phyloP scores from a whole-genome alignment of 2,113 vertebrate genomes.

The Ceratotherium simum region DNA sequence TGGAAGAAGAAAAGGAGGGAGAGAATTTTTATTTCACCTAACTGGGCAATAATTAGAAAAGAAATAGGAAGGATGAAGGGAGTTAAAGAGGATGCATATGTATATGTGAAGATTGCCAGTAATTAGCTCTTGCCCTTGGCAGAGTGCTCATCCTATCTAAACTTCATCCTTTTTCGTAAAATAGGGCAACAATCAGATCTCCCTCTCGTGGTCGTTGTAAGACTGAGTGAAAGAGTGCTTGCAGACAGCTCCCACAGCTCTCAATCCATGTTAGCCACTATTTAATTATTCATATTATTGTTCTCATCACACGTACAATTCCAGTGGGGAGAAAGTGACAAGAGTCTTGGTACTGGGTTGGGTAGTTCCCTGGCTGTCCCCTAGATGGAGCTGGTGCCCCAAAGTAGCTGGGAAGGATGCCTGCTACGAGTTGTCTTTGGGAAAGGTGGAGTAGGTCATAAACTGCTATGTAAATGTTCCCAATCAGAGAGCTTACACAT shows the following conservation, averaged over 20 bases:
- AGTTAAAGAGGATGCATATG: not conserved
- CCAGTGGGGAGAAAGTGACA: not conserved
- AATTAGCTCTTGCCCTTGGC: not conserved
- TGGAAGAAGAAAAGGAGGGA: not conserved
- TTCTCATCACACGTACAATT: not conserved
- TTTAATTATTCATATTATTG: not conserved
- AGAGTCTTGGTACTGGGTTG: fast-evolving
- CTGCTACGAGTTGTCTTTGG: not conserved
- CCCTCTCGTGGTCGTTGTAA: not conserved
- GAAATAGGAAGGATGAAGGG: not conserved
- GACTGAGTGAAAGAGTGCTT: not conserved
- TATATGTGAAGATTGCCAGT: not conserved
- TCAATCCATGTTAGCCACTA: not conserved
- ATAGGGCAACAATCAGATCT: not conserved
- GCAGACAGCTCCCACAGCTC: too few relatives aligned
- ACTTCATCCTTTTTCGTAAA: not conserved
- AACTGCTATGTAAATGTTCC: not conserved
- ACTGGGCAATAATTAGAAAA: not conserved
- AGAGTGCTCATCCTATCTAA: not conserved
- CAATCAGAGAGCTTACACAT: not conserved
- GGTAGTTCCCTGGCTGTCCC: not conserved
- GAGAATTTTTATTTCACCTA: not conserved
- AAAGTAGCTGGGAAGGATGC: not conserved
- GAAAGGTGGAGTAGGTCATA: not conserved
- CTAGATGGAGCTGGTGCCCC: conserved; percentile 18